Evolutionary conservation across 2,797 vertebrate species (phyloP).

Genomic region (Acropternis orthonyx): DNA sequence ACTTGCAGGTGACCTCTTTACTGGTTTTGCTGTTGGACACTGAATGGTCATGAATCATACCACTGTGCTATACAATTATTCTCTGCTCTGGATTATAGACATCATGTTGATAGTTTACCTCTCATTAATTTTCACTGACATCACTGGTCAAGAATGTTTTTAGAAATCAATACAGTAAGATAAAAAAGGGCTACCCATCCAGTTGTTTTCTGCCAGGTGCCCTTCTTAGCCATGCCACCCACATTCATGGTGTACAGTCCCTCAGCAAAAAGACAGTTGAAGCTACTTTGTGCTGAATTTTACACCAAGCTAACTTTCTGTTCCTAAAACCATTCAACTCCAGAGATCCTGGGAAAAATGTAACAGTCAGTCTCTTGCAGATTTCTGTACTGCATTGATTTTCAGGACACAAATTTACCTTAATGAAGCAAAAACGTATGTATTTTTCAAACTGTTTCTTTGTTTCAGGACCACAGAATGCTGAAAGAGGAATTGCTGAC

Average conservation of each 20-base stretch:
- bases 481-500: conserved; percentile 91
- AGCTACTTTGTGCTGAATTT: not conserved
- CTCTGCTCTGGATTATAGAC: not conserved
- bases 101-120: not conserved
- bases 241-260: not conserved
- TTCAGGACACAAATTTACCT: conserved; percentile 80
- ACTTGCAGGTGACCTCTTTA: not conserved
- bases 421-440: conserved; percentile 95
- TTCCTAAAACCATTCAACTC: not conserved
- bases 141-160: not conserved
- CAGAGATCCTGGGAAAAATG: not conserved
- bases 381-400: not conserved
- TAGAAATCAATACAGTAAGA: not conserved
- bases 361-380: not conserved
- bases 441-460: conserved; percentile 91
- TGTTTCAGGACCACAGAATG: conserved; percentile 87
- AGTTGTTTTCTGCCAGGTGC: not conserved
- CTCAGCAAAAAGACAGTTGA: not conserved
- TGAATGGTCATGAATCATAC: not conserved
- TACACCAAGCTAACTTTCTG: not conserved
- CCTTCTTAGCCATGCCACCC: not conserved
- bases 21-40: not conserved
- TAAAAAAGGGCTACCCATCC: not conserved
- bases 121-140: not conserved
- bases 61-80: not conserved